These are phyloP conservation scores for Lacerta agilis DNA, from an alignment of 2,797 vertebrate species.

Conservation along the genomic window DNA sequence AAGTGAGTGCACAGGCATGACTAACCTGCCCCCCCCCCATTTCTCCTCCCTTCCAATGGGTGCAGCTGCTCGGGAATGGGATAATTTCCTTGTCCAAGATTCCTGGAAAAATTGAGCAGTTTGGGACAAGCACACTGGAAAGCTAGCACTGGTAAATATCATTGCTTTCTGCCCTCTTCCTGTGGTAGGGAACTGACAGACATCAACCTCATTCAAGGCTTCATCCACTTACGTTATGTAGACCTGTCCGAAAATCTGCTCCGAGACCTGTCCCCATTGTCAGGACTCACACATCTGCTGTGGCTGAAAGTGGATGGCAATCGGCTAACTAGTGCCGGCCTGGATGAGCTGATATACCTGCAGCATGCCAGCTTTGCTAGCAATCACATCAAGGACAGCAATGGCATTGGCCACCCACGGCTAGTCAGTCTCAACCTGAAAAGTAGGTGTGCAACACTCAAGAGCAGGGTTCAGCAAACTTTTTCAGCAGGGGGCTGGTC, in stretches of 20 bases:
- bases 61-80: background rate
- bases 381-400: slow-evolving; percentile 82
- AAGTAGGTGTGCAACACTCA: slow-evolving; percentile 78
- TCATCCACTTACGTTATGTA: slow-evolving; percentile 90
- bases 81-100: background rate
- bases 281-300: slow-evolving; percentile 86
- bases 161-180: slow-evolving; percentile 14
- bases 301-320: slow-evolving; percentile 92
- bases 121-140: background rate
- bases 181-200: slow-evolving; percentile 85
- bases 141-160: background rate
- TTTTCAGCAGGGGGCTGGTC: no score
- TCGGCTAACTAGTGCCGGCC: slow-evolving; percentile 76
- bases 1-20: slow-evolving; percentile 77
- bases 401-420: slow-evolving; percentile 82
- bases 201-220: slow-evolving; percentile 82
- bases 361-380: slow-evolving; percentile 87
- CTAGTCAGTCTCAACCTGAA: slow-evolving; percentile 86
- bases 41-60: background rate
- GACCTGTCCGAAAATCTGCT: slow-evolving; percentile 91
- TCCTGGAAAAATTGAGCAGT: background rate
- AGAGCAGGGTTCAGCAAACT: no score
- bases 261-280: slow-evolving; percentile 86
- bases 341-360: slow-evolving; percentile 85
- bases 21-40: background rate